A percentile compares a stretch with the other conserved stretches of the same genome.
Evolutionary conservation across 2,113 vertebrate species (phyloP).

Genomic region (Peromyscus polionotus): DNA sequence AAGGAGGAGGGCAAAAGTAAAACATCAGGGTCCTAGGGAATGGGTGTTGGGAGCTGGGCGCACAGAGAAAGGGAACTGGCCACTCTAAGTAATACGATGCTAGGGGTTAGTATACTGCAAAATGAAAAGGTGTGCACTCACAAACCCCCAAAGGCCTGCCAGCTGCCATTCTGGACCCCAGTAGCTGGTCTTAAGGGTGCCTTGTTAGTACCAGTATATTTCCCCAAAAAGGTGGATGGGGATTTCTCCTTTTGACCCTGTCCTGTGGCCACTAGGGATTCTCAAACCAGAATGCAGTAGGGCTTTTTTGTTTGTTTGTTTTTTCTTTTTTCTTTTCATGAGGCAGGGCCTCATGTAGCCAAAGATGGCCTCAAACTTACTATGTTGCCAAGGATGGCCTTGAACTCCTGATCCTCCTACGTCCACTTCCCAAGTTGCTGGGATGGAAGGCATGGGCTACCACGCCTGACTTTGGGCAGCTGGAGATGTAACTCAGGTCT

Average conservation of each 20-base stretch:
- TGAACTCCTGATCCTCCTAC: neutral
- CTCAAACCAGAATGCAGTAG: neutral
- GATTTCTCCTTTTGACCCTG: neutral
- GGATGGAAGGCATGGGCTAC: neutral
- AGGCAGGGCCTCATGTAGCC: neutral
- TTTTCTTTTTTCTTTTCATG: neutral
- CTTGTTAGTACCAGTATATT: rapidly evolving
- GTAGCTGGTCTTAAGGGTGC: neutral
- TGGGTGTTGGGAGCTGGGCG: neutral
- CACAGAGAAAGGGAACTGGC: neutral
- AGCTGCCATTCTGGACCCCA: too few relatives aligned
- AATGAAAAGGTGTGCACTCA: rapidly evolving
- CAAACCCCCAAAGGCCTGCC: rapidly evolving
- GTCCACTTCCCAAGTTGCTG: neutral
- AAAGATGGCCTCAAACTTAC: too few relatives aligned
- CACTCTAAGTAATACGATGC: neutral
- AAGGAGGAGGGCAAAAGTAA: rapidly evolving
- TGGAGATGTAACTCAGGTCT: neutral
- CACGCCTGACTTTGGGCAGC: neutral
- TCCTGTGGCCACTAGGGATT: neutral
- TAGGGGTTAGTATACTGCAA: neutral
- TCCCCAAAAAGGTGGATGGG: rapidly evolving
- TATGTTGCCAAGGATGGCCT: neutral
- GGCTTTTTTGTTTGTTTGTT: neutral
- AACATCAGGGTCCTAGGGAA: too few relatives aligned